Evolutionary conservation across 92 coral and sea anemone species (phyloP), one percentile per base, ranked within the genome.

Genomic region (Zoanthus sansibaricus): DNA sequence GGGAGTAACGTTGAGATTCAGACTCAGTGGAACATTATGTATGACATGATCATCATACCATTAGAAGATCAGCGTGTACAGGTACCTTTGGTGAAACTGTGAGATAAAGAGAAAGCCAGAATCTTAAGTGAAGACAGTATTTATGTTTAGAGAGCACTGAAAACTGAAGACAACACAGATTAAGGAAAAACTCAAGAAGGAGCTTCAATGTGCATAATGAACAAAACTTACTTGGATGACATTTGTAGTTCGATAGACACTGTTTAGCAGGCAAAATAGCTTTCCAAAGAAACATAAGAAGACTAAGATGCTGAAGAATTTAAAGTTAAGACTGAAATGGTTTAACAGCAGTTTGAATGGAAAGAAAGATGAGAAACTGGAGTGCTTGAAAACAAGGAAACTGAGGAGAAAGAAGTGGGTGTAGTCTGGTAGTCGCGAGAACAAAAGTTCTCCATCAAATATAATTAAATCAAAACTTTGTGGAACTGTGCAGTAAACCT

Each of bases 1-100:
- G 70, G 88, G 89, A 5, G 91, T 87, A 1, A 78, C 87, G 5
- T 25, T 83, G 6, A 78, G 94, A 8, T 91, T 88, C 42, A 7
- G 85, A 18, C 89, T 88, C 18, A 51, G 78, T 58, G 94, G 89
- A n/a, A 88, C 89, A 91, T 91, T 25, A 83, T 89, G 88, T 83
- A 84, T 68, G 85, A 88, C 54, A 88, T 89, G 91, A 76, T 83
- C 12, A 59, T 33, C 4, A 89, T 83, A n/a, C 88, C 91, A 17
- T 47, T n/a, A 44, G 48, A 15, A 3, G 91, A 89, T 46, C 85
- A 89, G 83, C 88, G 83, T 56, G 91, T 83, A 0, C 86, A 79
- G 82, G 46, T 88, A 83, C 75, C 42, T 88, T 6, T 83, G 91
- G 82, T 18, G 90, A 2, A 58, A 79, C 33, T 12, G 12, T 15